phyloP scores from a whole-genome alignment of 2,888 invertebrate species.

The Trachelus tabidus region DNA sequence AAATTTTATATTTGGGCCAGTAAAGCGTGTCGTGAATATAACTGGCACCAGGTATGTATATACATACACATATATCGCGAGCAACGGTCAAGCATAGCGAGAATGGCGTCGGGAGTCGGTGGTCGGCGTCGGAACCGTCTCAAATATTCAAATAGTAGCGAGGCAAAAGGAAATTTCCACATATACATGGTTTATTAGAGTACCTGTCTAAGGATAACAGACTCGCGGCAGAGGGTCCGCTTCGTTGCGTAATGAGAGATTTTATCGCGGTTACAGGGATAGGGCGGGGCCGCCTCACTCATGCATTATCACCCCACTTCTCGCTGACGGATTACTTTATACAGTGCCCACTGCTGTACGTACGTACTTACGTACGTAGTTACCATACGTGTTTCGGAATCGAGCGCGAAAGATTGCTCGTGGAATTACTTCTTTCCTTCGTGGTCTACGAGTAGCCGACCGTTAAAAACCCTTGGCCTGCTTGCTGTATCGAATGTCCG shows the following conservation, averaged over 20 bases:
- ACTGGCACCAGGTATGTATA: background rate
- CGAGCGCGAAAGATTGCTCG: background rate
- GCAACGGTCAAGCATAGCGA: background rate
- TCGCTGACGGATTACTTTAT: slow-evolving; percentile 52
- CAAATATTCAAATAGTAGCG: slow-evolving; percentile 14
- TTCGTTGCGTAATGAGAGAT: slow-evolving; percentile 61
- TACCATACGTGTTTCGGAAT: slow-evolving; percentile 1
- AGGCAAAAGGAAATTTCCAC: slow-evolving; percentile 45
- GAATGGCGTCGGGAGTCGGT: background rate
- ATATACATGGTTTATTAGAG: slow-evolving; percentile 49
- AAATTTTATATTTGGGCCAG: background rate
- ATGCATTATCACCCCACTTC: slow-evolving; percentile 58
- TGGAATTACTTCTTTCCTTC: slow-evolving; percentile 5
- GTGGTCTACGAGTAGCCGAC: background rate
- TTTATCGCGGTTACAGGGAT: slow-evolving; percentile 61
- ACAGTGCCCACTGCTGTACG: slow-evolving; percentile 30
- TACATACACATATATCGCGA: background rate
- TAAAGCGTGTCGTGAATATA: background rate
- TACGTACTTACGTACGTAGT: slow-evolving; percentile 15
- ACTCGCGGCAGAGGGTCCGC: slow-evolving; percentile 51
- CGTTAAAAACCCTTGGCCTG: background rate
- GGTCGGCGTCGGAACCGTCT: background rate
- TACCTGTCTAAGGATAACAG: slow-evolving; percentile 47
- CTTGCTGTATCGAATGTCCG: background rate
- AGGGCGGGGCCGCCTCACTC: slow-evolving; percentile 59